Evolutionary conservation across 2,888 invertebrate genomes (phyloP).

Genomic region (Laothoe populi): DNA sequence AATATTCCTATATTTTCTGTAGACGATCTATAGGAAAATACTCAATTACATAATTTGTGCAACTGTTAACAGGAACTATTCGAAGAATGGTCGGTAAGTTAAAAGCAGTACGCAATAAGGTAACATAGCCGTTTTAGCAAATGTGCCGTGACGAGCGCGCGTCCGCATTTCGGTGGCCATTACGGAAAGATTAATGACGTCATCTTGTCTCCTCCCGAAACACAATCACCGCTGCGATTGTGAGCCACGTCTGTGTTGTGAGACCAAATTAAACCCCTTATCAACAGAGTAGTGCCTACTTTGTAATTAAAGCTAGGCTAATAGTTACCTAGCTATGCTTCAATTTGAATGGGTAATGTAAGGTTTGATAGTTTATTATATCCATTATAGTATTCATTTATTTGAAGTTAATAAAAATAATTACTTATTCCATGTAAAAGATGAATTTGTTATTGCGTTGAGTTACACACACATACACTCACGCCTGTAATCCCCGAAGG

Average conservation of each 20-base stretch:
- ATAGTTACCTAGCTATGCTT: conserved; percentile 1
- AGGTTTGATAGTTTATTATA: neutral
- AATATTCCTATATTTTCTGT: no score
- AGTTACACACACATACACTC: no score
- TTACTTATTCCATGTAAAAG: no score
- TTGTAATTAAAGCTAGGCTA: conserved; percentile 25
- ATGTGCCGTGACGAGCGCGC: conserved; percentile 64
- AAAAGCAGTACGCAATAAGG: conserved; percentile 21
- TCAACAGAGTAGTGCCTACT: conserved; percentile 30
- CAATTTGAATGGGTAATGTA: neutral
- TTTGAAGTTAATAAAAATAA: no score
- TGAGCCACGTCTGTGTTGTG: conserved; percentile 34
- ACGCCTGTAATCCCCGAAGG: no score
- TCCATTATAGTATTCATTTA: neutral
- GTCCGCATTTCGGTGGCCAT: conserved; percentile 65
- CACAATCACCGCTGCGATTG: conserved; percentile 53
- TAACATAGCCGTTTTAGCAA: conserved; percentile 43
- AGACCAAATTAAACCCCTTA: conserved; percentile 37
- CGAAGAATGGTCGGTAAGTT: conserved; percentile 9
- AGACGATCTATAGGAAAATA: no score
- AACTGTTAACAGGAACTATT: conserved; percentile 3
- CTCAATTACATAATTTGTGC: no score
- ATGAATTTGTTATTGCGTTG: no score
- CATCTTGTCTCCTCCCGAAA: conserved; percentile 65
- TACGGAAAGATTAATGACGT: conserved; percentile 76